Conservation (phyloP, 2,888 invertebrate genomes). For the Stenchaetothrips biformis region DNA sequence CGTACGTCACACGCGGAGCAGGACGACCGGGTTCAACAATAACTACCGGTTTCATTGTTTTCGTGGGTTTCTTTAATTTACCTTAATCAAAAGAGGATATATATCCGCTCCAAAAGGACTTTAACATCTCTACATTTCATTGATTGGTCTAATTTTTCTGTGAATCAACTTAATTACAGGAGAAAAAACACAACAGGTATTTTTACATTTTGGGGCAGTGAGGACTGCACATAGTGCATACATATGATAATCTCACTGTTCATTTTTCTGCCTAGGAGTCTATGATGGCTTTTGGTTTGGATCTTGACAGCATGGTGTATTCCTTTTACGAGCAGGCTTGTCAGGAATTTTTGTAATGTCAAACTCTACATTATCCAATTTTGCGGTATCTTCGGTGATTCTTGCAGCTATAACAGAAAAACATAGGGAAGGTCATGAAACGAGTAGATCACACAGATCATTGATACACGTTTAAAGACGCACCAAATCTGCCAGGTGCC, state of each 20-base stretch:
- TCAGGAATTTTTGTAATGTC: neutral
- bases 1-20: too few relatives aligned
- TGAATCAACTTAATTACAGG: neutral
- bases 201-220: neutral
- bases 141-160: neutral
- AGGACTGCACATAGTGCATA: neutral
- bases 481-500: slow-evolving; percentile 64
- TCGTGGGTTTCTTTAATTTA: neutral
- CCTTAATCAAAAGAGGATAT: neutral
- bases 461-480: slow-evolving; percentile 34
- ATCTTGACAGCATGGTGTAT: neutral
- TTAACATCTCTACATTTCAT: neutral
- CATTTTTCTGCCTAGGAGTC: neutral
- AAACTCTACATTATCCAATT: slow-evolving; percentile 55
- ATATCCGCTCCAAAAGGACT: neutral
- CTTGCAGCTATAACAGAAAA: slow-evolving; percentile 53
- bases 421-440: slow-evolving; percentile 31
- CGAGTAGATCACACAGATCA: neutral
- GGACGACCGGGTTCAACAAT: too few relatives aligned
- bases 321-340: neutral
- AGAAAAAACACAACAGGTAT: neutral
- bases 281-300: neutral
- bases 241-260: neutral
- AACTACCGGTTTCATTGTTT: neutral
- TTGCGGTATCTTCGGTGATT: slow-evolving; percentile 57